Evolutionary conservation across 2,113 vertebrate species (phyloP).

Genomic region (Tetraodon nigroviridis): DNA sequence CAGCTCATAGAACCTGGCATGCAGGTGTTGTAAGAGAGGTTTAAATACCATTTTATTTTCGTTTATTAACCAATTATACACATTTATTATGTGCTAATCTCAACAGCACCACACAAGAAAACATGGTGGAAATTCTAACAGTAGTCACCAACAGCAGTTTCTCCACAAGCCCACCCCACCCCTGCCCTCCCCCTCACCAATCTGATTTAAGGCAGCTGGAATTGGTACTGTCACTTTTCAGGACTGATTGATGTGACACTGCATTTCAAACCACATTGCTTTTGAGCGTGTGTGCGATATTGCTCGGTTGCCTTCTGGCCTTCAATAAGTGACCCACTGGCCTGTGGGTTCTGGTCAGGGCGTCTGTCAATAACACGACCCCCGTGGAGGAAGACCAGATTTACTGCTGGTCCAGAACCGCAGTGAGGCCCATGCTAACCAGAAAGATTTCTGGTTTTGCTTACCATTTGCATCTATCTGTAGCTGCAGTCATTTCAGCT

Average conservation of each 20-base stretch:
- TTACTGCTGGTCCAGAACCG: constrained; percentile 28
- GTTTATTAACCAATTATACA: too few species aligned
- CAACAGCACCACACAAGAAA: too few species aligned
- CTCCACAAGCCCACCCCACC: not conserved
- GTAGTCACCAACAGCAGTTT: not conserved
- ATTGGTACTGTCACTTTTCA: constrained; percentile 47
- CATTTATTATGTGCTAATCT: too few species aligned
- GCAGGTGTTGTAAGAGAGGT: too few species aligned
- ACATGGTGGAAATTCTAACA: too few species aligned
- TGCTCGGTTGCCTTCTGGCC: constrained; percentile 41
- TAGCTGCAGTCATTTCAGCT: too few species aligned
- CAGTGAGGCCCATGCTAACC: constrained; percentile 3
- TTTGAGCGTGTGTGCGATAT: constrained; percentile 40
- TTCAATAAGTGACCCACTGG: constrained; percentile 59
- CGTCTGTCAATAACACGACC: constrained; percentile 55
- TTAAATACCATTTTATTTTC: too few species aligned
- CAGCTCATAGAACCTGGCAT: too few species aligned
- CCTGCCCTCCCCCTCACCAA: constrained; percentile 11
- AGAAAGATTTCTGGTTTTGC: not conserved
- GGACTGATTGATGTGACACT: constrained; percentile 51
- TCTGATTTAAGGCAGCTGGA: constrained; percentile 42
- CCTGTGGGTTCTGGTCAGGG: constrained; percentile 50
- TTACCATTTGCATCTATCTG: not conserved
- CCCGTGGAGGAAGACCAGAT: constrained; percentile 35
- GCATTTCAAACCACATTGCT: constrained; percentile 52